Base-by-base conservation (phyloP, 2,797 vertebrate species). In the Triplophysa yarkandensis region DNA sequence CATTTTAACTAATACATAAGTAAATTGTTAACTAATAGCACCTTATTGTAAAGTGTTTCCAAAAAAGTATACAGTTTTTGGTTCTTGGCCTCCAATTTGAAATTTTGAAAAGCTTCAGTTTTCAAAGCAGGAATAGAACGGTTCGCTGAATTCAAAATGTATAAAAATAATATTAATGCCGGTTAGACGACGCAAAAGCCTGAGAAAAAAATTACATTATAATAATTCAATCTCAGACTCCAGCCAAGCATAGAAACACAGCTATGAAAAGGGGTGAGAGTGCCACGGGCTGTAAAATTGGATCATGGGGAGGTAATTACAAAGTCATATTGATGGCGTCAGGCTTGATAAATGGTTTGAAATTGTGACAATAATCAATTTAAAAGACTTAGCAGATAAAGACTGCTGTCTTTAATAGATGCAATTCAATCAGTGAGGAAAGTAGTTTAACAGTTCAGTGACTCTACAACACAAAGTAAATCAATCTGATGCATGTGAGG, bases 281-380 rank as follows among this genome's bases (percentile, higher is more conserved):
- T 73, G 36, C 60, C 60, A 63, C 25, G 28, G 46, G n/a, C 61
- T 57, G 71, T 55, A 66, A 74, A 73, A 74, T 46, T 74, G 62
- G 48, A 65, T 66, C 39, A 36, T 6, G 10, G 21, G 25, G 2
- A 57, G 19, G 50, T 57, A 66, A 74, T 74, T 66, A 74, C 62
- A 14, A 43, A 73, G 6, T 74, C 62, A 57, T 46, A 66, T 34
- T 74, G 62, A 66, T 57, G 36, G 19, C 25, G 39, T 57, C 62
- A 44, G 39, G 8, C 50, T 65, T 65, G 27, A 65, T 74, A 46
- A 74, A 74, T 66, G 9, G 64, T 66, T 58, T 54, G 2, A 64
- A 64, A 64, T 57, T 50, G 30, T 62, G 30, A 62, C 17, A 28
- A 55, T 58, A 54, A 72, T 54, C 71, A 55, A 32, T 74, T 74